These are phyloP conservation scores for Stichodactyla mertensii DNA, from an alignment of 64 coral and sea anemone genomes.

Conservation along the genomic window DNA sequence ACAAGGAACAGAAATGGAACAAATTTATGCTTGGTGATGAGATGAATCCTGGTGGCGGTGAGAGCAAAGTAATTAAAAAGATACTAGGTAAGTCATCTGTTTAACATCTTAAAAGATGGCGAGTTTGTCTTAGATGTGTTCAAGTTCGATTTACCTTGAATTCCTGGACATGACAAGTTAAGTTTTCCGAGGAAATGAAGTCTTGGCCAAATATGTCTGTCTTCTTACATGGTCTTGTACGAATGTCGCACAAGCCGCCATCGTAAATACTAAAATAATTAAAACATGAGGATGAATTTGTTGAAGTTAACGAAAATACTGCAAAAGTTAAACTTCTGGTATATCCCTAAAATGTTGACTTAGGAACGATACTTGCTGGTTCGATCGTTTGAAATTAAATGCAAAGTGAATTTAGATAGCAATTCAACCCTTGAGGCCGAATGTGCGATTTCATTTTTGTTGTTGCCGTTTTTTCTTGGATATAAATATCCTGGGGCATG, in stretches of 20 bases:
- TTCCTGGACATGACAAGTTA: conserved; percentile 33
- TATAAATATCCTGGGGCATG: no score
- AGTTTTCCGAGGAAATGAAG: conserved; percentile 22
- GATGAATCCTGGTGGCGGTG: neutral
- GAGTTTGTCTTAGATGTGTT: no score
- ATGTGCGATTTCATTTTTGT: no score
- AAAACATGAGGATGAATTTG: neutral
- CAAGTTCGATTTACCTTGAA: conserved; percentile 12
- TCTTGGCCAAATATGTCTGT: conserved; percentile 1
- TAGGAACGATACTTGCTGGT: no score
- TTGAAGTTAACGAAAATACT: neutral
- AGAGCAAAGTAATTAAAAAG: neutral
- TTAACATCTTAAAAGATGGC: no score
- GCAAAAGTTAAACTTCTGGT: neutral
- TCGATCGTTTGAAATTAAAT: no score
- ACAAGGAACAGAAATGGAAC: neutral
- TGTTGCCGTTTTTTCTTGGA: no score
- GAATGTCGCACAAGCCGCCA: conserved; percentile 29
- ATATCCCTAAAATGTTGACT: no score
- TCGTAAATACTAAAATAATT: neutral
- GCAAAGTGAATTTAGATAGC: no score
- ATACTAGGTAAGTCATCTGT: neutral
- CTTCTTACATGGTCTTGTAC: conserved; percentile 9
- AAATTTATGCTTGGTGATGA: neutral
- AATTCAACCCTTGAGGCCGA: no score